These are phyloP conservation scores for Canis aureus DNA, from an alignment of 2,113 vertebrate genomes.

Conservation along the genomic window DNA sequence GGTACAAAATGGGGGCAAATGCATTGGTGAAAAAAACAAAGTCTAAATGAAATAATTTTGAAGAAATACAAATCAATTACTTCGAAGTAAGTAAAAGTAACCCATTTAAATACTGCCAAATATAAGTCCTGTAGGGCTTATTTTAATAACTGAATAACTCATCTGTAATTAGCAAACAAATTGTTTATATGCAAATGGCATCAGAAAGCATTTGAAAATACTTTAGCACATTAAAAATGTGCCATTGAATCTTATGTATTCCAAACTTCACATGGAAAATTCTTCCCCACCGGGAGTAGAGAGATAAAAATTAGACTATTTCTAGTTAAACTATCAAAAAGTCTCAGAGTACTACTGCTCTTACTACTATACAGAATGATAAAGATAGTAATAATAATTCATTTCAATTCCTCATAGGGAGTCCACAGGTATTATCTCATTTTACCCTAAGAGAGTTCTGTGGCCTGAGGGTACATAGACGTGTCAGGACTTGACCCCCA, in stretches of 20 bases:
- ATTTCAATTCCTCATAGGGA: background rate
- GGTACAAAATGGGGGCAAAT: background rate
- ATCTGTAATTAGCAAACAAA: conserved; percentile 71
- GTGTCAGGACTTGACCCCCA: background rate
- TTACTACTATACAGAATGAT: background rate
- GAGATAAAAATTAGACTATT: background rate
- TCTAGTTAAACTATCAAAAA: conserved; percentile 44
- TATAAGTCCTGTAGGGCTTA: conserved; percentile 13
- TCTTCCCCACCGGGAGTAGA: background rate
- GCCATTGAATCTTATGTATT: conserved; percentile 53
- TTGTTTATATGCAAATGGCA: conserved; percentile 70
- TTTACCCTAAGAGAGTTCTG: background rate
- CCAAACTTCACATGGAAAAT: conserved; percentile 16
- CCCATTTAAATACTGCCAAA: conserved; percentile 1
- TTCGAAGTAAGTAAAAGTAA: conserved; percentile 58
- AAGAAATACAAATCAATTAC: conserved; percentile 50
- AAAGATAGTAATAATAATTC: background rate
- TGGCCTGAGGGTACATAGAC: background rate
- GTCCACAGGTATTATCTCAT: background rate
- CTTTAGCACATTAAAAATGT: conserved; percentile 64
- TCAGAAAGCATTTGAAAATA: conserved; percentile 74
- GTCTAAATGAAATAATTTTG: conserved; percentile 15
- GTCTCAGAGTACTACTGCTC: background rate
- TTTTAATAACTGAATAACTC: conserved; percentile 70
- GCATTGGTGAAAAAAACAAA: background rate